Percentiles rank a stretch among this genome's conserved stretches.
Conservation (phyloP, 2,797 vertebrate genomes). For the Lates japonicus region DNA sequence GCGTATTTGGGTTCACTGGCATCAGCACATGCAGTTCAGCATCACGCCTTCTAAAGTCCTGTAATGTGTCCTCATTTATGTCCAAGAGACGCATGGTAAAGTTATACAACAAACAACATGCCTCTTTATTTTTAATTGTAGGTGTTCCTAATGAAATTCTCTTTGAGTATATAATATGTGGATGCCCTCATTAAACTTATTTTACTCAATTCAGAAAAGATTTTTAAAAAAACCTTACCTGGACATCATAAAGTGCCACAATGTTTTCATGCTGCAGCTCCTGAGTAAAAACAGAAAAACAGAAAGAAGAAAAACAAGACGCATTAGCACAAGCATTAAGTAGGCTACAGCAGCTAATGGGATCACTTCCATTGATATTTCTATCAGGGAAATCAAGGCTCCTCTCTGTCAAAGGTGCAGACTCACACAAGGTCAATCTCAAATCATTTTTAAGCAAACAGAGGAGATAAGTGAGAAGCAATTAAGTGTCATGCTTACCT, state of each 20-base stretch:
- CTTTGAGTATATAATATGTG: not conserved
- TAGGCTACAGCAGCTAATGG: not conserved
- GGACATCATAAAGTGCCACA: slow-evolving; percentile 97
- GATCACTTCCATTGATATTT: slow-evolving; percentile 15
- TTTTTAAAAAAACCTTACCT: slow-evolving; percentile 87
- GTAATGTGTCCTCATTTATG: no score
- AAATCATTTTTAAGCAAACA: slow-evolving; percentile 19
- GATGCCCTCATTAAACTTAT: not conserved
- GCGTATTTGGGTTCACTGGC: no score
- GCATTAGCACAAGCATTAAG: not conserved
- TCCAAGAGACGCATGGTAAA: no score
- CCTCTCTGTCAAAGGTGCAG: not conserved
- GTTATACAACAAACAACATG: no score
- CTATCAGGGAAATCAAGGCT: not conserved
- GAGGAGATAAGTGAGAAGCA: slow-evolving; percentile 25
- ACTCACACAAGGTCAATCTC: slow-evolving; percentile 8
- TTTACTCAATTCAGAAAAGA: not conserved
- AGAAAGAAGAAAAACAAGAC: slow-evolving; percentile 45
- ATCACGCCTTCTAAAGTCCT: no score
- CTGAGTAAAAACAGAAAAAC: slow-evolving; percentile 86
- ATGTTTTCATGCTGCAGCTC: slow-evolving; percentile 99
- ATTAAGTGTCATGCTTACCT: slow-evolving; percentile 80
- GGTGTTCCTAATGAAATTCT: not conserved
- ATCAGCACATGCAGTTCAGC: no score
- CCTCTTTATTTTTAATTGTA: no score